Conservation (phyloP, 2,113 vertebrate species). For the Brienomyrus longianalis region DNA sequence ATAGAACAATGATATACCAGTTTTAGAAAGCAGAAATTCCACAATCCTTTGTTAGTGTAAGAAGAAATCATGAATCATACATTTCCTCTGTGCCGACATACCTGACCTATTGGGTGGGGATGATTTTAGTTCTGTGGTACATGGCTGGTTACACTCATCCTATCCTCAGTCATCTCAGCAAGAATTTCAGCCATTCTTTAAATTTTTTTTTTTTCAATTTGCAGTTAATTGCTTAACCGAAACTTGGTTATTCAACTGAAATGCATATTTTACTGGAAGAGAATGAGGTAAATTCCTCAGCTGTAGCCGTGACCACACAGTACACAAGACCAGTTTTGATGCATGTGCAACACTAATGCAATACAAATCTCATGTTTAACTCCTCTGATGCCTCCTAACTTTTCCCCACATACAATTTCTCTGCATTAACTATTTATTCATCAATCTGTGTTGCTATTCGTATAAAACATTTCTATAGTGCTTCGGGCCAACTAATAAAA, state of each 20-base stretch:
- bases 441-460: neutral
- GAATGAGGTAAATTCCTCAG: too few species aligned
- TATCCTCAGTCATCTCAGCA: neutral
- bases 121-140: neutral
- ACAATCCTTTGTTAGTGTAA: neutral
- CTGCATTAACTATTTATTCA: too few species aligned
- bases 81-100: neutral
- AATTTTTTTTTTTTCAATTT: neutral
- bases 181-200: neutral
- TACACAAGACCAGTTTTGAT: too few species aligned
- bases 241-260: neutral
- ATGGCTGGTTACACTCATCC: neutral
- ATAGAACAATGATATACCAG: neutral
- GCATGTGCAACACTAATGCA: too few species aligned
- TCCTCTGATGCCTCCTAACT: too few species aligned
- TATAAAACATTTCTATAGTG: too few species aligned
- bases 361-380: too few species aligned
- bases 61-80: neutral
- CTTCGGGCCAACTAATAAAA: too few species aligned
- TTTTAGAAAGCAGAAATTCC: neutral
- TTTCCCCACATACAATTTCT: too few species aligned
- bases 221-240: neutral
- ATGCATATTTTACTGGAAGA: too few species aligned
- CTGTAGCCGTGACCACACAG: too few species aligned
- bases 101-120: neutral